Evolutionary conservation across 2,113 vertebrate genomes (phyloP), one percentile per base, ranked within the genome.

Genomic region (Andinoacara biseriatus): DNA sequence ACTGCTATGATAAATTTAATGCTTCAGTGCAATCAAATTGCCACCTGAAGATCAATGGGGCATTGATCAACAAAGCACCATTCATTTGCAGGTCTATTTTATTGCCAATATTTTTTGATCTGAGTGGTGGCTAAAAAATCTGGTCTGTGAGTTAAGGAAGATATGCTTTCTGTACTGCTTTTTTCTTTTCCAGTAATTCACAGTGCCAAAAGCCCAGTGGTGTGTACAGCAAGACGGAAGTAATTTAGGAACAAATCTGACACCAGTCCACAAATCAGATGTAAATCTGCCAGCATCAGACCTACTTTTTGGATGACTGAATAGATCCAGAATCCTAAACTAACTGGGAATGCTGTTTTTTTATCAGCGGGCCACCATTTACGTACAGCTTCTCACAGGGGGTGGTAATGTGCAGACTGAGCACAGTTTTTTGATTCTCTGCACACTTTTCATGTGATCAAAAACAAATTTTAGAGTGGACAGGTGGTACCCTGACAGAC

Each of bases 21-120:
- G 8, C 3, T 10, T 61, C 60, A 56, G 31, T 67, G n/a, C 11
- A 75, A 57, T 4, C 35, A 74, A 59, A 63, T 29, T 5, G 59
- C 11, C 20, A 22, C 56, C 72, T 49, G 33, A 17, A 24, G 65
- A 67, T 81, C 18, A 61, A 69, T 40, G 29, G 62, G 18, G 57
- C 79, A 79, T 78, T 78, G 43, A 88, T 74, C 65, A 59, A 74
- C 76, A 85, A 78, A 58, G 40, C 56, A 9, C 24, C 56, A 31
- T 75, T 87, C 29, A 84, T 69, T 78, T 57, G 54, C 46, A 24
- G n/a, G 15, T 72, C 29, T 20, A 24, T 56, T 69, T 62, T 38
- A 77, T 58, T 54, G 54, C 76, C 61, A 40, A 7, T 38, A 26
- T 75, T 80, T 69, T 29, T 24, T n/a, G n/a, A 74, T 83, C 40